A percentile compares a stretch with the other conserved stretches of the same genome.
These are phyloP conservation scores for Tetraneura akinire DNA, from an alignment of 1,140 invertebrate genomes.

Conservation along the genomic window DNA sequence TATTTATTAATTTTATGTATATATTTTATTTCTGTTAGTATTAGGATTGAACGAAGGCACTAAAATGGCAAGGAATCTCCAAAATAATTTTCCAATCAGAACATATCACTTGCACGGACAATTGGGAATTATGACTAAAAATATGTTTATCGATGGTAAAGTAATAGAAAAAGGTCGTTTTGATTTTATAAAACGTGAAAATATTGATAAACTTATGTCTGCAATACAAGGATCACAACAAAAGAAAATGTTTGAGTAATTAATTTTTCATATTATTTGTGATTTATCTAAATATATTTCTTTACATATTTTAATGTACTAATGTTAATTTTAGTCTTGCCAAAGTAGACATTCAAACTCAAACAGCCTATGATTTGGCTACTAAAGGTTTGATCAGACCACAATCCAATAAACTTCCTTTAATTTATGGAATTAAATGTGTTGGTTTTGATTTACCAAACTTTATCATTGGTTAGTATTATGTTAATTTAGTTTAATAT, in stretches of 20 bases:
- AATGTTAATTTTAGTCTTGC: conserved; percentile 63
- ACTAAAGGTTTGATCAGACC: conserved; percentile 77
- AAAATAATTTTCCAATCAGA: conserved; percentile 60
- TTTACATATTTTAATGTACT: conserved; percentile 26
- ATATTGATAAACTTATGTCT: conserved; percentile 72
- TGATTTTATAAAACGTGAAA: conserved; percentile 66
- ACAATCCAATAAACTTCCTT: conserved; percentile 66
- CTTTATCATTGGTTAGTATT: conserved; percentile 77
- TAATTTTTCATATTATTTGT: conserved; percentile 53
- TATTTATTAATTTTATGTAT: no score
- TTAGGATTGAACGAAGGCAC: conserved; percentile 73
- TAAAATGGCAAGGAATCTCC: conserved; percentile 62
- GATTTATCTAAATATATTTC: background rate
- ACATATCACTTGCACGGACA: conserved; percentile 76
- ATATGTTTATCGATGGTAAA: conserved; percentile 71
- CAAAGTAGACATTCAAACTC: conserved; percentile 78
- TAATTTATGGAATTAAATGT: conserved; percentile 87
- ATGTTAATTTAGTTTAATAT: background rate
- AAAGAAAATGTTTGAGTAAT: conserved; percentile 80
- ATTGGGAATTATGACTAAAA: conserved; percentile 78
- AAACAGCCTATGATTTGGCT: conserved; percentile 87
- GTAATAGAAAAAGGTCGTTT: conserved; percentile 70
- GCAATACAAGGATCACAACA: conserved; percentile 81
- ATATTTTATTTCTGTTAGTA: conserved; percentile 65
- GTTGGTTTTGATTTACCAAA: conserved; percentile 77